Evolutionary conservation across 2,797 vertebrate species (phyloP).

Genomic region (Megaceryle alcyon): DNA sequence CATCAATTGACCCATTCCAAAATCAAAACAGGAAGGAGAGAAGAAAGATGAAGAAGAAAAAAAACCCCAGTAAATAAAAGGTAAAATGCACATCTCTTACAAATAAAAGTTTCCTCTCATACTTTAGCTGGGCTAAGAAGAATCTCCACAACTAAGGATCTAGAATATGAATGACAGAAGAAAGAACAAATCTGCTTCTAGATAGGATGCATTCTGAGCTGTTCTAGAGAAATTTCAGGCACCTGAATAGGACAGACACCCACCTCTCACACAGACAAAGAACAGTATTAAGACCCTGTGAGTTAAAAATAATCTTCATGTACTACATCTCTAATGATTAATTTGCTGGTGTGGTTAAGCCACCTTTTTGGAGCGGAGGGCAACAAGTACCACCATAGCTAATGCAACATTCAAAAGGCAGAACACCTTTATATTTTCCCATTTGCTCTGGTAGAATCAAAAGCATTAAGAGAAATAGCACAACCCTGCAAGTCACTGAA

Average conservation of each 20-base stretch:
- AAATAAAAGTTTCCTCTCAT: neutral
- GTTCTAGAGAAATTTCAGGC: neutral
- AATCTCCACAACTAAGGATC: neutral
- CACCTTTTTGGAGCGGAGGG: neutral
- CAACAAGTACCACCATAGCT: neutral
- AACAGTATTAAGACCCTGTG: neutral
- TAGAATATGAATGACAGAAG: neutral
- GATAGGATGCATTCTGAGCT: neutral
- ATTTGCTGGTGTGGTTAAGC: neutral
- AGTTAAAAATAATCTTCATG: neutral
- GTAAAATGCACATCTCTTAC: neutral
- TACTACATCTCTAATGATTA: neutral
- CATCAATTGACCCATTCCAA: neutral
- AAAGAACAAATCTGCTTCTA: neutral
- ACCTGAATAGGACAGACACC: neutral
- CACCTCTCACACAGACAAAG: neutral
- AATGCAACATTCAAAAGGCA: neutral
- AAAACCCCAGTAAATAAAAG: neutral
- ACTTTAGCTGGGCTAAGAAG: neutral
- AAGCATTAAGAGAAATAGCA: neutral
- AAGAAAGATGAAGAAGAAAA: neutral
- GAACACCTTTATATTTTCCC: neutral
- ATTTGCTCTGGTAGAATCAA: neutral
- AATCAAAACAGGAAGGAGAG: neutral
- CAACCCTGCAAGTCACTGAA: neutral